A percentile compares a stretch with the other conserved stretches of the same genome.
These are phyloP conservation scores for Leptinotarsa texana DNA, from an alignment of 1,140 invertebrate species.

Conservation along the genomic window DNA sequence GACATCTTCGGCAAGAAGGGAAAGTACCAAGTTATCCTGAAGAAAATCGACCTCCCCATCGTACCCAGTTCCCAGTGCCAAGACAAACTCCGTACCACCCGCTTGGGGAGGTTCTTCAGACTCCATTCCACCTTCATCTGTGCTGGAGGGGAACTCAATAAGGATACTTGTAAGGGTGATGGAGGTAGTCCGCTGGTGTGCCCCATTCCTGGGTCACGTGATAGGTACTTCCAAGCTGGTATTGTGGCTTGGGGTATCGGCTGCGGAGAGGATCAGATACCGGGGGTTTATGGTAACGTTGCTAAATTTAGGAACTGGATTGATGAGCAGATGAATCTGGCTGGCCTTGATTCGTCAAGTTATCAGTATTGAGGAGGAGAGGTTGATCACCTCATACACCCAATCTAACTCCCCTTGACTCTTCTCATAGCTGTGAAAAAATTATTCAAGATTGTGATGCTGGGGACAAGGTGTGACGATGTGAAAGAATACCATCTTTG, in stretches of 20 bases:
- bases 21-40: slow-evolving; percentile 72
- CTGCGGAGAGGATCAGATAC: slow-evolving; percentile 62
- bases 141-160: slow-evolving; percentile 70
- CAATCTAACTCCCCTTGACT: no score
- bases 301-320: slow-evolving; percentile 49
- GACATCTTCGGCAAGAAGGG: slow-evolving; percentile 62
- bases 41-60: slow-evolving; percentile 69
- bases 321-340: slow-evolving; percentile 43
- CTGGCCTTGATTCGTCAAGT: slow-evolving; percentile 32
- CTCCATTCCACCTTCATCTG: slow-evolving; percentile 74
- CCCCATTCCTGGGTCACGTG: slow-evolving; percentile 50
- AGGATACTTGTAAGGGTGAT: slow-evolving; percentile 70
- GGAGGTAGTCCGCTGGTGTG: slow-evolving; percentile 63
- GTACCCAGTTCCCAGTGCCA: slow-evolving; percentile 64
- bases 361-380: slow-evolving; percentile 26
- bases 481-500: no score
- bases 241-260: slow-evolving; percentile 61
- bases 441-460: no score
- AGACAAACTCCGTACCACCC: slow-evolving; percentile 60
- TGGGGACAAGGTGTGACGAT: no score
- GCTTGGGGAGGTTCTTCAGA: slow-evolving; percentile 65
- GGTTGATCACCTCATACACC: no score
- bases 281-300: slow-evolving; percentile 52
- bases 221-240: slow-evolving; percentile 57
- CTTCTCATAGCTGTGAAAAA: no score